phyloP scores from a whole-genome alignment of 2,113 vertebrate species.

The human region DNA sequence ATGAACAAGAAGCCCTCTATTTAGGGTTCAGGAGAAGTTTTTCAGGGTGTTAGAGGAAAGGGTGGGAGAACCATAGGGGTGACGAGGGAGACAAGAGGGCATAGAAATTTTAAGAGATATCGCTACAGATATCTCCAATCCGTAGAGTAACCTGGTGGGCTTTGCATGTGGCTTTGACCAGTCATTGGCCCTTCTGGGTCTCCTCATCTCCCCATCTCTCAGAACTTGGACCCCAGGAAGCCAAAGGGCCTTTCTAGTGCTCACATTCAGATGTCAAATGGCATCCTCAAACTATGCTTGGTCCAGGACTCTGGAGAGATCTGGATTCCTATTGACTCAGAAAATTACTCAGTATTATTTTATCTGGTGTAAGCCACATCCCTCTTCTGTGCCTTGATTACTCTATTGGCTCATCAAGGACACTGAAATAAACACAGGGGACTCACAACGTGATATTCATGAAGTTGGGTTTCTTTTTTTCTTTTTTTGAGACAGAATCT shows the following conservation, averaged over 20 bases:
- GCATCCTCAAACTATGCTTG: background rate
- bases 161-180: background rate
- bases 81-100: background rate
- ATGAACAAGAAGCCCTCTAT: background rate
- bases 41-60: background rate
- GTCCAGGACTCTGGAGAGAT: background rate
- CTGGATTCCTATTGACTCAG: background rate
- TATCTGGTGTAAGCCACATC: background rate
- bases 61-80: background rate
- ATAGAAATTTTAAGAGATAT: background rate
- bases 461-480: background rate
- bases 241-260: background rate
- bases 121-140: fast-evolving
- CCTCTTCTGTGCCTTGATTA: background rate
- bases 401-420: background rate
- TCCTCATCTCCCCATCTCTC: background rate
- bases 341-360: background rate
- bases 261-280: background rate
- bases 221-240: background rate
- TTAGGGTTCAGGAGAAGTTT: background rate
- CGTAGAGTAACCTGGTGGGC: background rate
- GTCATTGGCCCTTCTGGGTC: background rate
- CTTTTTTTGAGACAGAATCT: too few species aligned
- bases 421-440: background rate
- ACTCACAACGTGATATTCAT: background rate